Base-by-base conservation (phyloP, 2,113 vertebrate genomes). In the Menidia beryllina region DNA sequence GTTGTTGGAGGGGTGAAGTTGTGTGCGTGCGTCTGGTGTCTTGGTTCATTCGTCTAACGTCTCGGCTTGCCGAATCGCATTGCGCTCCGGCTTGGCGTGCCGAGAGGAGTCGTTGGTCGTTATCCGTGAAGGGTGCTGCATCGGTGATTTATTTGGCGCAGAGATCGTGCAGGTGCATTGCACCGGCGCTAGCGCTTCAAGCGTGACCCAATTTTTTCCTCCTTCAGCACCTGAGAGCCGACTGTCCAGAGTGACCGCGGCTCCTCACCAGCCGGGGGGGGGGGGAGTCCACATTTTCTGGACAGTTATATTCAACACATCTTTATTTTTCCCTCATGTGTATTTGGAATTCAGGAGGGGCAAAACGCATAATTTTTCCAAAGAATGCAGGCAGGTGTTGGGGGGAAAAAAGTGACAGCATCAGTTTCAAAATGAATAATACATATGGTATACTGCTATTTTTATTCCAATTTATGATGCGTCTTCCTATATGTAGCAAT, bases 131-230 rank as follows among this genome's bases (percentile, higher is more conserved):
- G 83, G 82, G 53, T 85, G 85, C 76, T 87, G 81, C 75, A 64
- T 88, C 62, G 75, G 9, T 84, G 83, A 88, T 89, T 87, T 84
- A 84, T 82, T 83, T 38, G 7, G 47, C 45, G 75, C 65, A 7
- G 65, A 76, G 79, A 80, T 70, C 64, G 78, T 72, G 58, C 73
- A 49, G 72, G 49, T 78, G 69, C 75, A 75, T 90, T 88, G 84
- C 56, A 34, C 73, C 72, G 11, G 76, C 78, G 75, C 88, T 79
- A 82, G 61, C 52, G 74, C 74, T 87, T 77, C 76, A 58, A 81
- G 83, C 59, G 26, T 91, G 87, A 90, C 89, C 82, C 82, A 86
- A 51, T 80, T 89, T 77, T 77, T 62, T n/a, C n/a, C n/a, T n/a
- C n/a, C n/a, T n/a, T n/a, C n/a, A n/a, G n/a, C n/a, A n/a, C n/a